These are phyloP conservation scores for Druceiella hillmani DNA, from an alignment of 2,888 invertebrate species.

Conservation along the genomic window DNA sequence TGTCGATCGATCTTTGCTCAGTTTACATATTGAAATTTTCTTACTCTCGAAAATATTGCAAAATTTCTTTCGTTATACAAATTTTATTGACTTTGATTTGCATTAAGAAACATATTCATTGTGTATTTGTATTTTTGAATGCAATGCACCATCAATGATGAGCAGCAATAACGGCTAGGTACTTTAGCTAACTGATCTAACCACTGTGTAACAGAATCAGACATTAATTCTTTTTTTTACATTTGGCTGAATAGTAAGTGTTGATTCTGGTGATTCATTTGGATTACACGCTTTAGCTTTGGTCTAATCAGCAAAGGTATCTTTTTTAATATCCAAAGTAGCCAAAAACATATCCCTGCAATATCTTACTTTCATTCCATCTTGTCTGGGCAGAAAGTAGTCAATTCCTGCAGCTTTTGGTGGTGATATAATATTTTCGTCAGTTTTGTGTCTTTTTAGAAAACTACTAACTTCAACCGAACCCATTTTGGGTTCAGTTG, in stretches of 20 bases:
- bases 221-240: conserved; percentile 3
- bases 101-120: conserved; percentile 4
- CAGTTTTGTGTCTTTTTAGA: conserved; percentile 6
- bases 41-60: conserved; percentile 1
- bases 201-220: conserved; percentile 5
- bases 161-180: conserved; percentile 11
- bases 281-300: conserved; percentile 1
- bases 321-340: conserved; percentile 3
- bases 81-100: not conserved
- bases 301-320: conserved; percentile 2
- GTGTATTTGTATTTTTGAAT: conserved; percentile 9
- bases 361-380: conserved; percentile 8
- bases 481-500: conserved; percentile 3
- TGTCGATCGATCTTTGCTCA: too few species aligned
- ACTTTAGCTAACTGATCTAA: conserved; percentile 10
- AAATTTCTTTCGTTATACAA: conserved; percentile 3
- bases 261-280: conserved; percentile 4
- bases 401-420: conserved; percentile 7
- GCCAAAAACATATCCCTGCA: conserved; percentile 10
- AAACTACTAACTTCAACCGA: conserved; percentile 3
- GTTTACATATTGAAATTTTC: conserved; percentile 5
- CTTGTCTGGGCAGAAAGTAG: conserved; percentile 7
- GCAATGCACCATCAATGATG: conserved; percentile 8
- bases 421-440: conserved; percentile 5
- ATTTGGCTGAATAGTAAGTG: conserved; percentile 3